A percentile compares a stretch with the other conserved stretches of the same genome.
phyloP scores from a whole-genome alignment of 2,113 vertebrate species.

The Cochlearius cochlearius region DNA sequence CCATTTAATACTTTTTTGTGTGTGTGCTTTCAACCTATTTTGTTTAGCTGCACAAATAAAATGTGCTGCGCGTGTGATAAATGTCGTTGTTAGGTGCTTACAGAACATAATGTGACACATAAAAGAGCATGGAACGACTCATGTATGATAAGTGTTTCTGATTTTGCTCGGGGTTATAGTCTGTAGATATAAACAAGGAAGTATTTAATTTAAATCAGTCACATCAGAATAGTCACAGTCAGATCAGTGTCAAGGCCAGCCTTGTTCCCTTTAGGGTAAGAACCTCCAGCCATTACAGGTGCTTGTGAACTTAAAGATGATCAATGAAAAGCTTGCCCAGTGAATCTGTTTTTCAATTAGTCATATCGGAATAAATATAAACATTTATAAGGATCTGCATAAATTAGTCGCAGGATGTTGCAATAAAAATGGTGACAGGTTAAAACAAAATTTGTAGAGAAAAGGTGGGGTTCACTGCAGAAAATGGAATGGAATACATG shows the following conservation, averaged over 20 bases:
- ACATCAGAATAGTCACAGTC: not conserved
- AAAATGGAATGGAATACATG: not conserved
- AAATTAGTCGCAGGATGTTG: not conserved
- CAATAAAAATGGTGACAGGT: not conserved
- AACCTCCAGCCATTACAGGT: not conserved
- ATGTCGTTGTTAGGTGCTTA: not conserved
- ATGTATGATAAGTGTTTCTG: not conserved
- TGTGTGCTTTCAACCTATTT: not conserved
- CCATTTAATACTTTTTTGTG: not conserved
- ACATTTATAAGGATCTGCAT: not conserved
- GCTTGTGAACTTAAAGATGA: not conserved
- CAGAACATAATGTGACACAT: not conserved
- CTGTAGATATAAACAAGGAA: not conserved
- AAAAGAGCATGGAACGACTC: not conserved
- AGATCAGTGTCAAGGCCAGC: not conserved
- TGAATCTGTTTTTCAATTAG: not conserved
- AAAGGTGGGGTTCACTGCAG: not conserved
- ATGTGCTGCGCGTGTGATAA: not conserved
- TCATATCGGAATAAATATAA: not conserved
- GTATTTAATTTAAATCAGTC: not conserved
- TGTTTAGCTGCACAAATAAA: constrained; percentile 10
- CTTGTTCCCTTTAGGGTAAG: not conserved
- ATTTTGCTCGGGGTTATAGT: not conserved
- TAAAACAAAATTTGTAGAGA: not conserved
- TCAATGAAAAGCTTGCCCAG: not conserved